Base-by-base conservation (phyloP, 2,113 vertebrate genomes). In the Okapia johnstoni region DNA sequence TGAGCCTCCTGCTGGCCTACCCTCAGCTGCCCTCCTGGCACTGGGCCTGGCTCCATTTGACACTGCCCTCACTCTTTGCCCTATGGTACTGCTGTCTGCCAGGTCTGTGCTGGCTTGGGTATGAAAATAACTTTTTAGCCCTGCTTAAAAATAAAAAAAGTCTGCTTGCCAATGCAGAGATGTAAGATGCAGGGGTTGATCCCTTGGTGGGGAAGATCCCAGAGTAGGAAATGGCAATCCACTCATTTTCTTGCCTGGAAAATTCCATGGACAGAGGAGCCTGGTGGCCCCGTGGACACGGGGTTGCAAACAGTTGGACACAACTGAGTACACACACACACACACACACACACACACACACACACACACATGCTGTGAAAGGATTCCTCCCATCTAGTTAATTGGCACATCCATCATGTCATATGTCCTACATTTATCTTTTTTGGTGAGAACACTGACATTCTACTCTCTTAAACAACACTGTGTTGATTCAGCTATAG, bases 101-200 rank as follows among this genome's bases (percentile, higher is more conserved):
- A 58, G 92, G 94, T 58, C 96, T 89, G 86, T 63, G 4, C 90
- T 80, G 63, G 50, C 77, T 91, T 60, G 43, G 84, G 97, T 96
- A 77, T 84, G 96, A 81, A 96, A 98, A 98, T 98, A 98, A 98
- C 97, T 92, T 93, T 95, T 88, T 61, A 19, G 83, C 36, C 54
- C 58, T 85, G 96, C 95, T 97, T 93, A 0, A 43, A 43, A 43
- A 73, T 36, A 63, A 63, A 70, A 76, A 43, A 76, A 76, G 26
- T 43, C 23, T 76, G 70, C 23, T 43, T 76, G 40, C 70, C n/a
- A 76, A 26, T 76, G 70, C 36, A 76, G 70, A 76, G 36, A 76
- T 26, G 23, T 12, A 76, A 40, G 36, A 76, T 36, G 36, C 70
- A 76, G 36, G 23, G 23, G 70, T 43, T 26, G 23, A 76, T 76